These are phyloP conservation scores for Dendrolimus kikuchii DNA, from an alignment of 1,140 invertebrate species.

Conservation along the genomic window DNA sequence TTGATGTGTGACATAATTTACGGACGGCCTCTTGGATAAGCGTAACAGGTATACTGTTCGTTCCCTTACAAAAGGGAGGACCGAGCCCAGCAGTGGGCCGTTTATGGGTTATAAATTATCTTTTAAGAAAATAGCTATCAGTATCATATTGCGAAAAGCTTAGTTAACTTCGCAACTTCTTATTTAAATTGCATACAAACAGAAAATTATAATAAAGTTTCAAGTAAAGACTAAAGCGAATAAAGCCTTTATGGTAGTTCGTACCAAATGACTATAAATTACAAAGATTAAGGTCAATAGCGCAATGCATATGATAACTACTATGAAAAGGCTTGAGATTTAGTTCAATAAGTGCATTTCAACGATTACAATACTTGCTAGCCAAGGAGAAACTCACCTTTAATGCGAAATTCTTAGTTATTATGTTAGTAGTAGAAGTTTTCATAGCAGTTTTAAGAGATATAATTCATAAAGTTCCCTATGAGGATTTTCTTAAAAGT, in stretches of 20 bases:
- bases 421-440: too few species aligned
- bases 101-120: too few species aligned
- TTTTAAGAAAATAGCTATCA: too few species aligned
- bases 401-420: too few species aligned
- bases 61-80: too few species aligned
- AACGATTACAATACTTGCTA: conserved; percentile 5
- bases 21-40: background rate
- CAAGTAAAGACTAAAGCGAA: conserved; percentile 45
- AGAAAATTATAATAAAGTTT: conserved; percentile 35
- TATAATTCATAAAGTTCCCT: too few species aligned
- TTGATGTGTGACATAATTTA: background rate
- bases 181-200: conserved; percentile 26
- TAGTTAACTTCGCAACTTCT: background rate
- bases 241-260: conserved; percentile 56
- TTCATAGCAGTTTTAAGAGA: too few species aligned
- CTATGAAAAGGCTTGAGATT: conserved; percentile 25
- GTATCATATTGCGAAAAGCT: too few species aligned
- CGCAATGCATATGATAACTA: conserved; percentile 55
- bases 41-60: too few species aligned
- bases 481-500: too few species aligned
- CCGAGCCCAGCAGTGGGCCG: too few species aligned
- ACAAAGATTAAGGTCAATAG: conserved; percentile 63
- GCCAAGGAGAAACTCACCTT: background rate
- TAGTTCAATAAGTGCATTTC: conserved; percentile 6
- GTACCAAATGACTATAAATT: conserved; percentile 58